phyloP scores from a whole-genome alignment of 2,113 vertebrate species.

The Peromyscus maniculatus region DNA sequence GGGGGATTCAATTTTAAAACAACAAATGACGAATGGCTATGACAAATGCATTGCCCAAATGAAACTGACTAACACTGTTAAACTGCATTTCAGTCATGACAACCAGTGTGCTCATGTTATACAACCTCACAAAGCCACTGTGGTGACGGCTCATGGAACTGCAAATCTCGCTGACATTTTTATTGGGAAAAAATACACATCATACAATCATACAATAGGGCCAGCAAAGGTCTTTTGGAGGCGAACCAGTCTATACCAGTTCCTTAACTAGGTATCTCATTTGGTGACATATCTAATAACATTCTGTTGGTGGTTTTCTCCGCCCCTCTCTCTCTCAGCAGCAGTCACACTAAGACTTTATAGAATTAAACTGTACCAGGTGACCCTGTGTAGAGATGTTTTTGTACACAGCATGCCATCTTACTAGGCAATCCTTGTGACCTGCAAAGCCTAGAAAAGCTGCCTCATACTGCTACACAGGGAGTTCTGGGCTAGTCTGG shows the following conservation, averaged over 20 bases:
- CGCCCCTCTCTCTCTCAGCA: background rate
- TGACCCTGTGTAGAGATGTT: background rate
- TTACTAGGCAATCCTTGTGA: background rate
- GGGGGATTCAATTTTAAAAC: background rate
- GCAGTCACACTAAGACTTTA: background rate
- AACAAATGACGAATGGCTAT: background rate
- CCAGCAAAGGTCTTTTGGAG: constrained; percentile 33
- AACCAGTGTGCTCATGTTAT: constrained; percentile 5
- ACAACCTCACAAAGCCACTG: background rate
- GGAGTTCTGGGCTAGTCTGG: background rate
- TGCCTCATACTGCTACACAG: background rate
- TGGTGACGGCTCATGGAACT: background rate
- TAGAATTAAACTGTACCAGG: constrained; percentile 14
- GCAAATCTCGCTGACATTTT: constrained; percentile 8
- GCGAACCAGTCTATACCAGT: constrained; percentile 27
- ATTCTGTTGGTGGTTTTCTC: background rate
- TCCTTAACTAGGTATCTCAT: constrained; percentile 50
- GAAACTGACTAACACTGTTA: constrained; percentile 24
- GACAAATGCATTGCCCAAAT: background rate
- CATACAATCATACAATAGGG: background rate
- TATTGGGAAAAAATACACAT: constrained; percentile 44
- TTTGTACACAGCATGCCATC: background rate
- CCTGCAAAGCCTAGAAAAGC: background rate
- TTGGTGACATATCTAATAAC: constrained; percentile 14
- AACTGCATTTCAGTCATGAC: background rate